Base-by-base conservation (phyloP, 1,140 invertebrate genomes). In the Eriosoma lanigerum region DNA sequence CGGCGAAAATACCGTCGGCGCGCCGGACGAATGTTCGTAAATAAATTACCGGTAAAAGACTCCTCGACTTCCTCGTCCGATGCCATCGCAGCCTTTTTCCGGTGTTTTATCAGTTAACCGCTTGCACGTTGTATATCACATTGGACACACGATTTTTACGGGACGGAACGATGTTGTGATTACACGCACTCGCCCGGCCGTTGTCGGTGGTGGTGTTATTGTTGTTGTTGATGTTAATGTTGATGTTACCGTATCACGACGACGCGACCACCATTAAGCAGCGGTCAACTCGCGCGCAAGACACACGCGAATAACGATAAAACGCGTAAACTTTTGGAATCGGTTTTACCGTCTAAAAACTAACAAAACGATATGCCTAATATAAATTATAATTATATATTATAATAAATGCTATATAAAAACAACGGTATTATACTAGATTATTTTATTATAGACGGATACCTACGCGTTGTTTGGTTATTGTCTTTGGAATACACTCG, bases 51-150 rank as follows among this genome's bases (percentile, higher is more conserved):
- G 89, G 90, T 91, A 85, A 90, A 92, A 85, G 88, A 91, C 84
- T 92, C 92, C 84, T 92, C 92, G 84, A 92, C 88, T 88, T 92
- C 91, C 83, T 92, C 91, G 85, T 92, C 92, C 81, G 91, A 93
- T 84, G 91, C 92, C 92, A 93, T 92, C 54, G 82, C 8, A 8
- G 32, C 8, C 58, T 64, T 73, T 72, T 68, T 17, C 62, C 80
- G 73, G 50, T 81, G 81, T 52, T 72, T 70, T 70, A 70, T 21
- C 58, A 52, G 73, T 21, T n/a, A 24, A 50, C 72, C 52, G 72
- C 54, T 46, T 76, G 32, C 54, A 58, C 73, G 73, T 76, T 76
- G 32, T 44, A 76, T 73, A 75, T 54, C 54, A 46, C 75, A 62
- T 78, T 21, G 75, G 75, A 78, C 21, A 26, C 66, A 44, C 66